Percentiles rank a stretch among this genome's conserved stretches.
Conservation (phyloP, 2,113 vertebrate genomes). For the Burhinus bistriatus region DNA sequence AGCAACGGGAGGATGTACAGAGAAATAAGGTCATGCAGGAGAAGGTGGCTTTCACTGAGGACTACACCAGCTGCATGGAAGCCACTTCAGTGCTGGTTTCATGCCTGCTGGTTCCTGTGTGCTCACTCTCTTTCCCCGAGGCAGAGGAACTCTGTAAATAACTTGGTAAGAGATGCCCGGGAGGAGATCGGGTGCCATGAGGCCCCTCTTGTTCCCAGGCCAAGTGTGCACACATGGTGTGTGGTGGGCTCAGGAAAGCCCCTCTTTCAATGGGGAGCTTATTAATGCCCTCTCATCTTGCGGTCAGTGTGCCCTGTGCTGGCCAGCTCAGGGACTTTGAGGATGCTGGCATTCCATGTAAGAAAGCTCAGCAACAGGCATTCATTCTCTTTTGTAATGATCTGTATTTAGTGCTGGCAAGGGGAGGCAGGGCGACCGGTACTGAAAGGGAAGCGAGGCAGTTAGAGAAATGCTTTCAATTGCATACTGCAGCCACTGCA, state of each 20-base stretch:
- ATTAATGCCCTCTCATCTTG: background rate
- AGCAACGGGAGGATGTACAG: background rate
- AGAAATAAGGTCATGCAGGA: background rate
- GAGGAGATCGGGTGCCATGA: background rate
- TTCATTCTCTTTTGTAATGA: background rate
- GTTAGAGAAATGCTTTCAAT: background rate
- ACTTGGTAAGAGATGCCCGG: background rate
- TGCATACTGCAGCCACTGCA: background rate
- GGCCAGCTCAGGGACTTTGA: background rate
- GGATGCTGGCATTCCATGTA: background rate
- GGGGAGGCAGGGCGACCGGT: background rate
- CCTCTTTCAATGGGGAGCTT: background rate
- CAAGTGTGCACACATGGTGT: rapidly evolving
- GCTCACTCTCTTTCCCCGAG: background rate
- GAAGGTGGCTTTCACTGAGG: background rate
- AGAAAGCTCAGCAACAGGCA: background rate
- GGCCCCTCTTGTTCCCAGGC: background rate
- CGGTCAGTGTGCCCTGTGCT: background rate
- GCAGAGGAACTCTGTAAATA: background rate
- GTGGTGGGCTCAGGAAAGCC: background rate
- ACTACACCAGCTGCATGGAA: background rate
- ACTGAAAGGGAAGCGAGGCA: background rate
- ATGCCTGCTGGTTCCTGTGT: background rate
- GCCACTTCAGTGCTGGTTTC: background rate
- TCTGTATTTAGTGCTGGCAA: background rate